phyloP scores from a whole-genome alignment of 2,888 invertebrate genomes.

The Drosophila mayaguana region DNA sequence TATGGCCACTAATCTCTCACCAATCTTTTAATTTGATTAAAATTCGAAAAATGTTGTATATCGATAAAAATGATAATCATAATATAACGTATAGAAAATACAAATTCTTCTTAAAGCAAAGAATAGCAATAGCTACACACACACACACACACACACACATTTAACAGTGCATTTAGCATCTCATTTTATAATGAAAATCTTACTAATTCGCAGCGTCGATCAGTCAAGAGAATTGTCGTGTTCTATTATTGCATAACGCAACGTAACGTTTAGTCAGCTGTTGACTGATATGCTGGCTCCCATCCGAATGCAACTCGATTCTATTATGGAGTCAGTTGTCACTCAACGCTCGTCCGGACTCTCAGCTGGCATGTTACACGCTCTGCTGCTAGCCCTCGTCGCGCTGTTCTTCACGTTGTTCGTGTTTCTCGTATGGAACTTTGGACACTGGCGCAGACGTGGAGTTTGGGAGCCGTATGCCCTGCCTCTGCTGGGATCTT shows the following conservation, averaged over 20 bases:
- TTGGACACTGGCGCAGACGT: slow-evolving; percentile 84
- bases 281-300: slow-evolving; percentile 1
- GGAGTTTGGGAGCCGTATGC: slow-evolving; percentile 83
- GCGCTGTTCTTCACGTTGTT: slow-evolving; percentile 44
- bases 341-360: slow-evolving; percentile 8
- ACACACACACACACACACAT: not conserved
- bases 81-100: not conserved
- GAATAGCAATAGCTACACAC: not conserved
- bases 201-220: slow-evolving; percentile 7
- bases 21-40: not conserved
- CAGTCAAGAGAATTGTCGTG: slow-evolving; percentile 25
- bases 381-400: slow-evolving; percentile 29
- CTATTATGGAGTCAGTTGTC: slow-evolving; percentile 30
- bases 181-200: slow-evolving; percentile 39
- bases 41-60: not conserved
- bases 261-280: slow-evolving; percentile 1
- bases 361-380: slow-evolving; percentile 38
- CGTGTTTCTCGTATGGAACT: slow-evolving; percentile 81
- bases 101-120: not conserved
- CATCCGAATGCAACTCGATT: not conserved
- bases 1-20: not conserved
- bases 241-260: slow-evolving; percentile 13
- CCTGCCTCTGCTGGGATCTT: slow-evolving; percentile 82
- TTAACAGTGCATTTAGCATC: slow-evolving; percentile 27
- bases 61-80: not conserved